Evolutionary conservation across 2,888 invertebrate species (phyloP).

Genomic region (Trissoscelio sp.): DNA sequence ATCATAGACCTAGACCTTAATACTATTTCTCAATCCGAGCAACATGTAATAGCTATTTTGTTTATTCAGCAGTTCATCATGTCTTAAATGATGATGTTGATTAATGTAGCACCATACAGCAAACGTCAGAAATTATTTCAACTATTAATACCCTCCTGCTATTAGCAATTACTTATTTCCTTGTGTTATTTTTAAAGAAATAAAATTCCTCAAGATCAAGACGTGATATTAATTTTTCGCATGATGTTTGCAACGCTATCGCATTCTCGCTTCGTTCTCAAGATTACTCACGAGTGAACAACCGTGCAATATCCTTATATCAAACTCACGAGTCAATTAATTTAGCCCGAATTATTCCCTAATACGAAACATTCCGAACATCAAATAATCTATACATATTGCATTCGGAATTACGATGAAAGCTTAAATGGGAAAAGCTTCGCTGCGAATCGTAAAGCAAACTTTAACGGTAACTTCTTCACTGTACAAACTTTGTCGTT

Average conservation of each 20-base stretch:
- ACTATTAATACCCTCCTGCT: conserved; percentile 18
- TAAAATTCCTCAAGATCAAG: neutral
- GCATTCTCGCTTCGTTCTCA: neutral
- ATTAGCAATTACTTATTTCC: conserved; percentile 26
- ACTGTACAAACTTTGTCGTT: conserved; percentile 68
- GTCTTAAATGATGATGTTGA: conserved; percentile 11
- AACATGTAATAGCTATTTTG: neutral
- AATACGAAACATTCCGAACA: conserved; percentile 31
- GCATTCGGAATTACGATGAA: conserved; percentile 41
- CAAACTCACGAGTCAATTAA: conserved; percentile 45
- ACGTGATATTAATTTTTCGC: conserved; percentile 4
- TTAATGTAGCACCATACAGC: neutral
- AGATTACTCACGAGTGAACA: conserved; percentile 17
- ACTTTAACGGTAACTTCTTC: conserved; percentile 65
- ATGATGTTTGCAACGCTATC: neutral
- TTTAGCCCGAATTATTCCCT: conserved; percentile 27
- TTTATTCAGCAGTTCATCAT: conserved; percentile 20
- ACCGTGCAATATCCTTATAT: conserved; percentile 25
- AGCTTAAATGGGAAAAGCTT: conserved; percentile 52
- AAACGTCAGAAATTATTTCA: conserved; percentile 3
- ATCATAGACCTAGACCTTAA: conserved; percentile 22
- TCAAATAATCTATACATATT: conserved; percentile 46
- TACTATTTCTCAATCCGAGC: conserved; percentile 11
- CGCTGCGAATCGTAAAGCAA: conserved; percentile 61
- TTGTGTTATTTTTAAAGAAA: conserved; percentile 18